These are phyloP conservation scores for Phataginus tetradactyla DNA, from an alignment of 2,797 vertebrate genomes.

Conservation along the genomic window DNA sequence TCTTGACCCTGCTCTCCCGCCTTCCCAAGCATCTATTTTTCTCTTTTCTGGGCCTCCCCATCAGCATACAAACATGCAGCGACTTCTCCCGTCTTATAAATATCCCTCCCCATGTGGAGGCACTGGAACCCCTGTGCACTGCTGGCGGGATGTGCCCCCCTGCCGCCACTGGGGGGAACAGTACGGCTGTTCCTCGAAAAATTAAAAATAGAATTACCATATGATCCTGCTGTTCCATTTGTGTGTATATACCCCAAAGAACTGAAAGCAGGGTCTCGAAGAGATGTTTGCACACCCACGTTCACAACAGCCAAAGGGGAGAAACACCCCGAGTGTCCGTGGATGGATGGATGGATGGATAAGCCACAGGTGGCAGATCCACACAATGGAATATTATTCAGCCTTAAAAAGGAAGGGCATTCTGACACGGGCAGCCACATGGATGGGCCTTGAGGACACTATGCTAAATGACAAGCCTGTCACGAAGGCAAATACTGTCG, in stretches of 20 bases:
- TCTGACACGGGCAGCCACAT: fast-evolving
- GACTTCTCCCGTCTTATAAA: not conserved
- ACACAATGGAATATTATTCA: fast-evolving
- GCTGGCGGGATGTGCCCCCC: not conserved
- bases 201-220: not conserved
- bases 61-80: not conserved
- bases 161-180: not conserved
- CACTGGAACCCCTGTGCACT: not conserved
- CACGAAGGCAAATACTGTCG: fast-evolving
- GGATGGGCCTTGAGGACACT: not conserved
- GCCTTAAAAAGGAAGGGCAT: not conserved
- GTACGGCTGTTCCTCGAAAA: not conserved
- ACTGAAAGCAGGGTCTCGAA: not conserved
- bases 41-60: not conserved
- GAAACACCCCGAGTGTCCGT: no score
- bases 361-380: not conserved
- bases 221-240: not conserved
- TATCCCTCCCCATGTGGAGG: not conserved
- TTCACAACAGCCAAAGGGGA: not conserved
- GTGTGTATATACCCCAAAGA: not conserved
- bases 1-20: not conserved
- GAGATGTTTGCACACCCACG: fast-evolving
- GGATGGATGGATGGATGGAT: no score
- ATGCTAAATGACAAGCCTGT: not conserved
- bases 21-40: not conserved